Conservation (phyloP, 92 coral and sea anemone species). For the Porites cylindrica region DNA sequence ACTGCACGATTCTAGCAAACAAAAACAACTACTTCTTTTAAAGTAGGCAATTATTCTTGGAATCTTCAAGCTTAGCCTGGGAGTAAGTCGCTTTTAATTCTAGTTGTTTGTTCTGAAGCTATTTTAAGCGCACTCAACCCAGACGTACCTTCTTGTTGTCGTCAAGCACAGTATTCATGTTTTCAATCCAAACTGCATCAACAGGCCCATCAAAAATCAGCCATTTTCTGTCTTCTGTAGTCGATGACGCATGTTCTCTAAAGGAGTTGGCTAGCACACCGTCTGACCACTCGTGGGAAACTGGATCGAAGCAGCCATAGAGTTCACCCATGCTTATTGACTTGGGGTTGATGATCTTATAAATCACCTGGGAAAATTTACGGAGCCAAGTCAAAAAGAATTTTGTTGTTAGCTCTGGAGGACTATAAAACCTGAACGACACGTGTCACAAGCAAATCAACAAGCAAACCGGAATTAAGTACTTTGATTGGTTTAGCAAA, state of each 20-base stretch:
- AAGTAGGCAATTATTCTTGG: no score
- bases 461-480: no score
- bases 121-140: neutral
- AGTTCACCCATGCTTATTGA: conserved; percentile 95
- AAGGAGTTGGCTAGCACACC: conserved; percentile 97
- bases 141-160: conserved; percentile 91
- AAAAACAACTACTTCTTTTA: no score
- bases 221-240: conserved; percentile 96
- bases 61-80: no score
- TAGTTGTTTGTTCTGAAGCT: no score
- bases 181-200: conserved; percentile 99
- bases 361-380: conserved; percentile 68
- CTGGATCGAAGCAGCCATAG: conserved; percentile 96
- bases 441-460: no score
- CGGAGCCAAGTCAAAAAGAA: no score
- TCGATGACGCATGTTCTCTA: conserved; percentile 94
- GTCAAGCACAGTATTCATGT: conserved; percentile 98
- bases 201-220: conserved; percentile 96
- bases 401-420: no score
- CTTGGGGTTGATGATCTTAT: conserved; percentile 96
- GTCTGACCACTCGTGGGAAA: conserved; percentile 98
- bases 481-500: no score
- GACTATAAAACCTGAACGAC: no score
- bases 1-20: no score
- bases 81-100: no score